Conservation (phyloP, 1,140 invertebrate genomes). For the Pemphigus obesinymphae region DNA sequence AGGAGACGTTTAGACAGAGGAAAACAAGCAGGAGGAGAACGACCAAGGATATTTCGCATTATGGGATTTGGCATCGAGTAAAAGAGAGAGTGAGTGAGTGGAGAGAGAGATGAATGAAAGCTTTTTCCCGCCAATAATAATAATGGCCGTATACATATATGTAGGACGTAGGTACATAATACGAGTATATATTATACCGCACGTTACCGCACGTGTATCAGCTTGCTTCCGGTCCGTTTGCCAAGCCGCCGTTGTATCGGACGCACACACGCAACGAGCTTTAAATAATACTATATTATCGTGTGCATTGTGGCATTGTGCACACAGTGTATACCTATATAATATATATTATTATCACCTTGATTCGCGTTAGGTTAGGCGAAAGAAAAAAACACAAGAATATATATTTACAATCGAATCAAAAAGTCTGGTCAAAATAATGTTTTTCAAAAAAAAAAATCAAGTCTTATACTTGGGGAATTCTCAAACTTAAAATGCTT, state of each 20-base stretch:
- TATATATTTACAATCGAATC: too few relatives aligned
- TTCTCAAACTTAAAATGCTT: too few relatives aligned
- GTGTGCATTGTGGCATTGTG: too few relatives aligned
- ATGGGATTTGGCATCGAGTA: not conserved
- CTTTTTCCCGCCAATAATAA: not conserved
- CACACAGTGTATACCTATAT: not conserved
- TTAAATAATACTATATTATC: constrained; percentile 1
- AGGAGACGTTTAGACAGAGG: too few relatives aligned
- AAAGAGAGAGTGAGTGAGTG: not conserved
- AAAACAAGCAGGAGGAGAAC: not conserved
- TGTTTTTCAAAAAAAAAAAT: too few relatives aligned
- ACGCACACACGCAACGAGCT: not conserved
- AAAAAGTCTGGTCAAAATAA: too few relatives aligned
- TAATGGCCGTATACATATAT: not conserved
- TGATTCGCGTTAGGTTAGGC: too few relatives aligned
- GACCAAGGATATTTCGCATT: not conserved
- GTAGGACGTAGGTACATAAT: not conserved
- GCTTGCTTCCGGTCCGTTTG: not conserved
- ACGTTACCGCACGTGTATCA: not conserved
- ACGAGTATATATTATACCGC: not conserved
- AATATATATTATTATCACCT: not conserved
- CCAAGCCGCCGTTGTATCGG: not conserved
- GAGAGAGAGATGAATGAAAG: not conserved
- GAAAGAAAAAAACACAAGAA: too few relatives aligned
- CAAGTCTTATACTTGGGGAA: too few relatives aligned